Conservation (phyloP, 2,888 invertebrate genomes). For the Sinodicranocentrus sp. region DNA sequence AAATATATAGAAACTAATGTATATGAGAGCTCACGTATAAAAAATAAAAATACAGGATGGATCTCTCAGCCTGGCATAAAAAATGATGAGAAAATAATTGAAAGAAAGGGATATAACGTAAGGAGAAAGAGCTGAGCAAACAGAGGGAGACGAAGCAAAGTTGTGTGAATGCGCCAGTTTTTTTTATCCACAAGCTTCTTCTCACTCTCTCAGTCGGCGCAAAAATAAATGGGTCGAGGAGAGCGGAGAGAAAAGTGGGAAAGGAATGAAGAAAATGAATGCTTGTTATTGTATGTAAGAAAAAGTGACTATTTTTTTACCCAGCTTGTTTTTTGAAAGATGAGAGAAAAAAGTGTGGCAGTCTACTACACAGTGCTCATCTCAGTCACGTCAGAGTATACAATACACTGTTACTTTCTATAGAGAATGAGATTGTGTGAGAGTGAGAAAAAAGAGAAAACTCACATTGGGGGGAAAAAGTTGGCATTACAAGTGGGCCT, state of each 20-base stretch:
- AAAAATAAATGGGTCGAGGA: conserved; percentile 66
- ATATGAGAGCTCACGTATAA: conserved; percentile 13
- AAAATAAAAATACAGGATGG: conserved; percentile 32
- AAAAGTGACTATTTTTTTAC: conserved; percentile 18
- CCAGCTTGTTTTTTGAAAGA: conserved; percentile 33
- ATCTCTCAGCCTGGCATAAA: too few relatives aligned
- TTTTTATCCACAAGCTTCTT: too few relatives aligned
- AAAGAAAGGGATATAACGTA: conserved; percentile 49
- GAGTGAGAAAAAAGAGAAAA: conserved; percentile 42
- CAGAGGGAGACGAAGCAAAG: conserved; percentile 27
- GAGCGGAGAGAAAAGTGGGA: conserved; percentile 43
- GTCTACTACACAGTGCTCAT: not conserved
- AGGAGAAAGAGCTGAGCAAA: conserved; percentile 62
- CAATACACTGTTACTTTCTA: conserved; percentile 6
- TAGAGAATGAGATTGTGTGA: not conserved
- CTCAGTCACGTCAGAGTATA: too few relatives aligned
- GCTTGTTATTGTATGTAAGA: conserved; percentile 37
- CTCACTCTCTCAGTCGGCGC: conserved; percentile 17
- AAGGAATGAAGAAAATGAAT: conserved; percentile 51
- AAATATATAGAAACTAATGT: not conserved
- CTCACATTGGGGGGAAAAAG: conserved; percentile 58
- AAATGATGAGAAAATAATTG: conserved; percentile 15
- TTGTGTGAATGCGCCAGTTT: too few relatives aligned
- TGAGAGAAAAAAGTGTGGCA: conserved; percentile 30
- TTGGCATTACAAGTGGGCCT: conserved; percentile 63